Conservation (phyloP, 1,140 invertebrate species). For the Drosophila sp. region DNA sequence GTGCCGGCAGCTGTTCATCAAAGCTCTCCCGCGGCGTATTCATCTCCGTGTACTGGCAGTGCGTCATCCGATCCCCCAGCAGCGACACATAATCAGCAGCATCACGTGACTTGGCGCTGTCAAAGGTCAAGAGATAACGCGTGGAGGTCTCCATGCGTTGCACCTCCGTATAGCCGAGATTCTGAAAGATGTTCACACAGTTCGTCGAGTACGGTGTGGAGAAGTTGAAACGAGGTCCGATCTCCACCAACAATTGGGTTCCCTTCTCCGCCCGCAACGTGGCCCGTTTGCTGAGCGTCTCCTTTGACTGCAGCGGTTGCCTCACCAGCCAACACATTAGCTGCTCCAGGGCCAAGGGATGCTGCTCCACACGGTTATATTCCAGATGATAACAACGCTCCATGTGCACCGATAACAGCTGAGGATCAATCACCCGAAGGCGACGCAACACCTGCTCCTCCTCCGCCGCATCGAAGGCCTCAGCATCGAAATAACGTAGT, state of each 20-base stretch:
- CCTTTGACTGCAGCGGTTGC: conserved; percentile 86
- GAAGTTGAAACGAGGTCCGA: conserved; percentile 94
- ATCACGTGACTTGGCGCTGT: conserved; percentile 65
- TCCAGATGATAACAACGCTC: conserved; percentile 93
- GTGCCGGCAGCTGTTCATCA: conserved; percentile 87
- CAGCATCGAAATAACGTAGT: conserved; percentile 63
- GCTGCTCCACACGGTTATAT: conserved; percentile 79
- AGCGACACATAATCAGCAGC: conserved; percentile 86
- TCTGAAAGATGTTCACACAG: conserved; percentile 96
- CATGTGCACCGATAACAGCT: conserved; percentile 85
- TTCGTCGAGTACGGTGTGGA: conserved; percentile 97
- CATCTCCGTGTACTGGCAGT: conserved; percentile 89
- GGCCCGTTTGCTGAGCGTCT: conserved; percentile 85
- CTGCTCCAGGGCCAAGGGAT: conserved; percentile 86
- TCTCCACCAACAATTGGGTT: conserved; percentile 86
- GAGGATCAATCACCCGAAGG: conserved; percentile 32
- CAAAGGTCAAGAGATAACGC: conserved; percentile 90
- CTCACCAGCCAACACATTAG: conserved; percentile 90
- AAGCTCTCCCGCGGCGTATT: conserved; percentile 90
- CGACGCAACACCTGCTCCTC: conserved; percentile 49
- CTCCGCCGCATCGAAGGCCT: conserved; percentile 54
- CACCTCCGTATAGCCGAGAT: conserved; percentile 90
- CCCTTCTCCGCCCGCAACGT: conserved; percentile 55
- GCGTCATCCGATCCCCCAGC: conserved; percentile 92
- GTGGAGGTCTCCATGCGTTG: conserved; percentile 92